Evolutionary conservation across 1,140 invertebrate species (phyloP).

Genomic region (Ceratina australensis): DNA sequence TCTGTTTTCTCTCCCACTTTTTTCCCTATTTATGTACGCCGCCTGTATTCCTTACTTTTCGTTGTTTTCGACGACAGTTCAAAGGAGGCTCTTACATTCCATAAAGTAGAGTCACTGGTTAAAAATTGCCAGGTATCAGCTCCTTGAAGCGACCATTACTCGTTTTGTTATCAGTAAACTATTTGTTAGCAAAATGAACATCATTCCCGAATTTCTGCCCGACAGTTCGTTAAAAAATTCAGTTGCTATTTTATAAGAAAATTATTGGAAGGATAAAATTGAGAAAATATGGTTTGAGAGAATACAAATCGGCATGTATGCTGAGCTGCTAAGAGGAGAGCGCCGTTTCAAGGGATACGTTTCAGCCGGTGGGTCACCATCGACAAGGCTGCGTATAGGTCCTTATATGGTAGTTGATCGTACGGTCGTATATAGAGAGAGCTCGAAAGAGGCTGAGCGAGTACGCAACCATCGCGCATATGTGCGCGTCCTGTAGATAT

Average conservation of each 20-base stretch:
- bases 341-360: conserved; percentile 58
- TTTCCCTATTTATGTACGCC: conserved; percentile 15
- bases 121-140: conserved; percentile 38
- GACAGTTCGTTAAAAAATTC: too few relatives aligned
- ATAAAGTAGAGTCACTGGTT: conserved; percentile 45
- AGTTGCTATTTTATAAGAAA: too few relatives aligned
- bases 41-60: conserved; percentile 29
- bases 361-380: conserved; percentile 65
- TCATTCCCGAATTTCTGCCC: too few relatives aligned
- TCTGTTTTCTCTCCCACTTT: conserved; percentile 27
- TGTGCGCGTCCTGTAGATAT: conserved; percentile 49
- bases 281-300: conserved; percentile 1
- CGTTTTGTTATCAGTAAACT: neutral
- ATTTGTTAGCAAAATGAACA: neutral
- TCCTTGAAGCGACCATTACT: conserved; percentile 21
- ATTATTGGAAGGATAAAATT: neutral
- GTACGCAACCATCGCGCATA: conserved; percentile 22
- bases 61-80: conserved; percentile 6
- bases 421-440: conserved; percentile 61
- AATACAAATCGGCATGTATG: conserved; percentile 1
- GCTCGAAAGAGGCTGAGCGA: conserved; percentile 65
- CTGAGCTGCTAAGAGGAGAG: conserved; percentile 29
- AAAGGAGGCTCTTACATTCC: conserved; percentile 48
- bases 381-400: conserved; percentile 65
- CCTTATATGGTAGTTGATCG: conserved; percentile 66